Conservation (phyloP, 2,113 vertebrate genomes). For the Alces alces region DNA sequence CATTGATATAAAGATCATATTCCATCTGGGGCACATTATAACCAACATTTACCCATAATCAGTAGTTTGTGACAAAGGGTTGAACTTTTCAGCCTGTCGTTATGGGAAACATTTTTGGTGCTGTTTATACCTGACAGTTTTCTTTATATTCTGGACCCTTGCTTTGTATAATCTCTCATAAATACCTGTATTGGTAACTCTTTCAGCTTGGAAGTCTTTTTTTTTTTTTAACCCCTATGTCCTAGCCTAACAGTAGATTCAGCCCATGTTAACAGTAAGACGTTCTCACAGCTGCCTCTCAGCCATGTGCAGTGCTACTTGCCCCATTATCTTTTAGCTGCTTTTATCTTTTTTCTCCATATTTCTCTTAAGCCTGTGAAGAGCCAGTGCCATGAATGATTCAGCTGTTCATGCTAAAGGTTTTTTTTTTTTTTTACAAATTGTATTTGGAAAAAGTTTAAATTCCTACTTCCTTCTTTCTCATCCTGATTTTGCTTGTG, state of each 20-base stretch:
- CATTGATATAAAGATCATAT: constrained; percentile 45
- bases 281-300: background rate
- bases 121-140: constrained; percentile 45
- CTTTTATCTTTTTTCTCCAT: background rate
- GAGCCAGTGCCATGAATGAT: background rate
- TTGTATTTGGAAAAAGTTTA: background rate
- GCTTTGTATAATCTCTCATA: constrained; percentile 47
- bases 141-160: constrained; percentile 45
- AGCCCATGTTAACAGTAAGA: background rate
- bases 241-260: constrained; percentile 24
- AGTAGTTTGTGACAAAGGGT: constrained; percentile 49
- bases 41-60: constrained; percentile 48
- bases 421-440: background rate
- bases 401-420: background rate
- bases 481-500: background rate
- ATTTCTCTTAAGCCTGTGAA: constrained; percentile 6
- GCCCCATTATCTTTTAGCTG: background rate
- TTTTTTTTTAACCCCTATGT: background rate
- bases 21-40: constrained; percentile 50
- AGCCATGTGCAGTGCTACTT: background rate
- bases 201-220: background rate
- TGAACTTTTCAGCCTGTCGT: constrained; percentile 47
- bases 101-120: constrained; percentile 45
- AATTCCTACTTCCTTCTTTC: constrained; percentile 10
- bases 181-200: constrained; percentile 28